Evolutionary conservation across 2,888 invertebrate genomes (phyloP).

Genomic region (Pardosa pseudoannulata): DNA sequence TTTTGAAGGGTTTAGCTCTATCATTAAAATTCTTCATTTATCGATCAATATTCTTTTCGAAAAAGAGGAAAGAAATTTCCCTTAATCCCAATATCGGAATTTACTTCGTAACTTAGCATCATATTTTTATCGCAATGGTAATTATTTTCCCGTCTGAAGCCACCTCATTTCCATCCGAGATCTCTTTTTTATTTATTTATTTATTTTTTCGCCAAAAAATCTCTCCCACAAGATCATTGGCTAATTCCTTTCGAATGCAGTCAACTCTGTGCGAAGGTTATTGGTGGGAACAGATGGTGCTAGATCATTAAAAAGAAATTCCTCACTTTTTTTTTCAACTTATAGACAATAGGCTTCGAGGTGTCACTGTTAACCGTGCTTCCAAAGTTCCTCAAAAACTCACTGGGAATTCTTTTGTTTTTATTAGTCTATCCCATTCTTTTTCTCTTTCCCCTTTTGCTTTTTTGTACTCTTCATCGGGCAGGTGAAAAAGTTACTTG

Average conservation of each 20-base stretch:
- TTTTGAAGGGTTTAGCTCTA: too few relatives aligned
- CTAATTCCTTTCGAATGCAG: slow-evolving; percentile 48
- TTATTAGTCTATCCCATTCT: slow-evolving; percentile 1
- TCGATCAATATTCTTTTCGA: not conserved
- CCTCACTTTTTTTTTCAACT: slow-evolving; percentile 11
- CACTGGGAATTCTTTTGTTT: slow-evolving; percentile 4
- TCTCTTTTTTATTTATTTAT: too few relatives aligned
- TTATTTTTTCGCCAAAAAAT: too few relatives aligned
- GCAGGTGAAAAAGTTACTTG: slow-evolving; percentile 9
- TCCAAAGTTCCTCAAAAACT: slow-evolving; percentile 2
- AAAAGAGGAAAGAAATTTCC: too few relatives aligned
- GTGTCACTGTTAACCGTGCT: slow-evolving; percentile 4
- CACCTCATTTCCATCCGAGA: slow-evolving; percentile 44
- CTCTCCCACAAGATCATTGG: slow-evolving; percentile 26
- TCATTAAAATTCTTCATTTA: not conserved
- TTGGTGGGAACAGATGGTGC: slow-evolving; percentile 39
- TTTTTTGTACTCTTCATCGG: not conserved
- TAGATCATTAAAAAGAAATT: slow-evolving; percentile 47
- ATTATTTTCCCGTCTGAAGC: slow-evolving; percentile 46
- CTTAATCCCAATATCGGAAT: slow-evolving; percentile 8
- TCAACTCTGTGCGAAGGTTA: slow-evolving; percentile 11
- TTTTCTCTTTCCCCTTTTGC: too few relatives aligned
- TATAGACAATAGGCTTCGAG: slow-evolving; percentile 14
- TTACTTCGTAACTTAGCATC: slow-evolving; percentile 1
- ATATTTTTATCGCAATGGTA: slow-evolving; percentile 29